Evolutionary conservation across 2,113 vertebrate species (phyloP).

Genomic region (Polyodon spathula): DNA sequence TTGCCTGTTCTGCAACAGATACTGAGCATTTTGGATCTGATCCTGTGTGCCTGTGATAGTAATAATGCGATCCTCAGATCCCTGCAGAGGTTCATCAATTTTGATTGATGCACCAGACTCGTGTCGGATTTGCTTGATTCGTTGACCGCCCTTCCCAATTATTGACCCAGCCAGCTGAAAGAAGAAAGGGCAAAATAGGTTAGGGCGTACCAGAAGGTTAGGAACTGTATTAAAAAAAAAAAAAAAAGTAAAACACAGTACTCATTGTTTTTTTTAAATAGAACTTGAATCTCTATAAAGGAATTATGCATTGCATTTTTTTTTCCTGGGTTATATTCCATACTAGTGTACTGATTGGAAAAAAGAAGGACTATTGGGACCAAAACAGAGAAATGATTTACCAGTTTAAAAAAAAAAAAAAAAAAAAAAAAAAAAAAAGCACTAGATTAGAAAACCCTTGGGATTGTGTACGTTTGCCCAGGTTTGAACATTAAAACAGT

Average conservation of each 20-base stretch:
- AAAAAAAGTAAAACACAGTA: too few species aligned
- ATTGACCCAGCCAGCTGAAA: constrained; percentile 89
- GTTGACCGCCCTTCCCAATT: constrained; percentile 94
- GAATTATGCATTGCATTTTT: constrained; percentile 32
- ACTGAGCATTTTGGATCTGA: constrained; percentile 98
- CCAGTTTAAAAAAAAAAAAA: too few species aligned
- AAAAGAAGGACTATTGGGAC: constrained; percentile 12
- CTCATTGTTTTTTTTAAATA: constrained; percentile 60
- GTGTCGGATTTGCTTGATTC: constrained; percentile 95
- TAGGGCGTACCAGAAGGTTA: too few species aligned
- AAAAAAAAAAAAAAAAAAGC: too few species aligned
- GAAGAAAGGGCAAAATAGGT: constrained; percentile 10
- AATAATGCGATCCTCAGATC: constrained; percentile 95
- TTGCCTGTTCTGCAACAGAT: constrained; percentile 96
- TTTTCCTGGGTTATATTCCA: constrained; percentile 19
- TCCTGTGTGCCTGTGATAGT: constrained; percentile 97
- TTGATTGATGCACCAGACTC: constrained; percentile 96
- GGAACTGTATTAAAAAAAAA: too few species aligned
- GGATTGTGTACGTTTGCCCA: too few species aligned
- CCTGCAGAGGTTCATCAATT: constrained; percentile 94
- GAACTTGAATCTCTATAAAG: constrained; percentile 18
- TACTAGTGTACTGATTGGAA: constrained; percentile 18
- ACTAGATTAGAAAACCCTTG: too few species aligned
- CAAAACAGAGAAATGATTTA: too few species aligned
- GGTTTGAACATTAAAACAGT: too few species aligned